These are phyloP conservation scores for Hedychridium roseum DNA, from an alignment of 2,888 invertebrate genomes.

Conservation along the genomic window DNA sequence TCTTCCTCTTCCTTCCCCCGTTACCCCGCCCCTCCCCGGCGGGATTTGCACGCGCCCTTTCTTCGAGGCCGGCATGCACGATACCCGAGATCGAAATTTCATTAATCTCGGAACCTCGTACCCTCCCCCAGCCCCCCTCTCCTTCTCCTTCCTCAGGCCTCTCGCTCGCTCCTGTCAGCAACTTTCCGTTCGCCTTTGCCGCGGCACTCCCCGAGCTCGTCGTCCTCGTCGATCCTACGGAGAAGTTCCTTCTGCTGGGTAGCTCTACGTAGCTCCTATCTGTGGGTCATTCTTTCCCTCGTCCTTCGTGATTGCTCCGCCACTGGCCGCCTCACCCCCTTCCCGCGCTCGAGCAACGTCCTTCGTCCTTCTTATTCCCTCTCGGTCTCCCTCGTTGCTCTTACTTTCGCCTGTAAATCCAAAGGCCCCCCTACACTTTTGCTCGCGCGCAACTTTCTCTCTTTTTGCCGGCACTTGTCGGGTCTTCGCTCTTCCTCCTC, in stretches of 20 bases:
- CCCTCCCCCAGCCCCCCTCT: constrained; percentile 2
- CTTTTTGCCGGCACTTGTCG: too few species aligned
- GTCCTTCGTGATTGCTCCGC: constrained; percentile 12
- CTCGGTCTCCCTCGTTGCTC: neutral
- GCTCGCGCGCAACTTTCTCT: too few species aligned
- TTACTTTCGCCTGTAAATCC: too few species aligned
- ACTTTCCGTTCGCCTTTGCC: too few species aligned
- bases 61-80: constrained; percentile 4
- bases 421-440: too few species aligned
- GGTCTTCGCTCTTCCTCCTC: neutral
- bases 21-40: neutral
- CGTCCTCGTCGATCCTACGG: constrained; percentile 6
- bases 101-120: constrained; percentile 35
- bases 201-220: too few species aligned
- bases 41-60: constrained; percentile 7
- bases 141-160: constrained; percentile 1
- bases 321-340: constrained; percentile 2
- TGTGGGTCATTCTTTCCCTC: constrained; percentile 17
- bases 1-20: neutral
- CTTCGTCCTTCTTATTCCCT: neutral
- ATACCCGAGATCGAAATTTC: constrained; percentile 33
- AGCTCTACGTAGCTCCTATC: constrained; percentile 9
- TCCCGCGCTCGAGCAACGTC: neutral
- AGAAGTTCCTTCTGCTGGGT: constrained; percentile 7
- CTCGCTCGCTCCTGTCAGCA: too few species aligned